Base-by-base conservation (phyloP, 2,888 invertebrate genomes). In the Lepetodrilus schrolli region DNA sequence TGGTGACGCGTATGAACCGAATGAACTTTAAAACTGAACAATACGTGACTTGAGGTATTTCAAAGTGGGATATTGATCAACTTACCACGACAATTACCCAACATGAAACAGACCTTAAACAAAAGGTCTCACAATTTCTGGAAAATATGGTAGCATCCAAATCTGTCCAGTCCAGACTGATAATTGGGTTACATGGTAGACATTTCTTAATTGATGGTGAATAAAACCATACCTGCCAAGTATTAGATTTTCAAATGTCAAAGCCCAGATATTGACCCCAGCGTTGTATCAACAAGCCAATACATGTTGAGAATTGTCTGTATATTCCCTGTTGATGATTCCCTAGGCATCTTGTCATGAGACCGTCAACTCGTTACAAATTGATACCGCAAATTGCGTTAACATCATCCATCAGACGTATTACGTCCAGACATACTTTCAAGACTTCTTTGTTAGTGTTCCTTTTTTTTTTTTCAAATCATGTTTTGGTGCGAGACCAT, bases 191-290 rank as follows among this genome's bases (percentile, higher is more conserved):
- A 58, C 58, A 17, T 30, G 17, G 43, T 30, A 30, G 58, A 13
- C 58, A 58, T 26, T 58, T 58, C 58, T 58, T 58, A 58, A 58
- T 58, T 58, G 58, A 58, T 26, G 13, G 58, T 58, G 58, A 58
- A 58, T 58, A 58, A 58, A 58, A 58, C 58, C 58, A 58, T 58
- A 30, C 58, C 26, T 58, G 58, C 30, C 26, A 30, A 30, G 58
- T 58, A 58, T 58, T 58, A 58, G 58, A 58, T 58, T 58, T 58
- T 58, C 26, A 58, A 58, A 58, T 58, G 58, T 58, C 58, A 58
- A 58, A 58, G 34, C 58, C 34, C 23, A 26, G 34, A 17, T 7
- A 21, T 7, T 58, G 58, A 58, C 58, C 58, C 34, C 58, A n/a
- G n/a, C n/a, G n/a, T n/a, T n/a, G n/a, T 58, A 58, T 58, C 34